A percentile compares a stretch with the other conserved stretches of the same genome.
These are phyloP conservation scores for Eubucco bourcierii DNA, from an alignment of 2,113 vertebrate genomes.

Conservation along the genomic window DNA sequence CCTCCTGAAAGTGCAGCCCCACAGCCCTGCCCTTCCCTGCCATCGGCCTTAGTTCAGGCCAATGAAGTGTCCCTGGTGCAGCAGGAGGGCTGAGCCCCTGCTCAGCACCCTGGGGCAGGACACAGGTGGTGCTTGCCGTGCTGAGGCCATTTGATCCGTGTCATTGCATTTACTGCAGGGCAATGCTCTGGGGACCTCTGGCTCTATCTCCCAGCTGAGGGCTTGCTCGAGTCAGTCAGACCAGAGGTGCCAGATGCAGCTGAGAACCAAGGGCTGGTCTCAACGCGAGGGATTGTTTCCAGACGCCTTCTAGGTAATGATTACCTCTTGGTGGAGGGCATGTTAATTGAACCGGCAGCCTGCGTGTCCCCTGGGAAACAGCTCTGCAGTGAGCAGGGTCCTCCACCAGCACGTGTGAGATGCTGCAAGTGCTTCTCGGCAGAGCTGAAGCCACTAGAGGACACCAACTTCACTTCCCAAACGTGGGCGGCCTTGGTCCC, in stretches of 20 bases:
- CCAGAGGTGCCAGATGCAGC: background rate
- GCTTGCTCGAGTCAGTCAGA: background rate
- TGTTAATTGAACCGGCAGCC: background rate
- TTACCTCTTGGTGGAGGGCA: background rate
- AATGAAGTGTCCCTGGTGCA: background rate
- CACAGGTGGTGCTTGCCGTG: accelerated
- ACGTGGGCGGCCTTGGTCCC: background rate
- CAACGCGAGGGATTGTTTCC: background rate
- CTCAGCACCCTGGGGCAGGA: accelerated
- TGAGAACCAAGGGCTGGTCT: background rate
- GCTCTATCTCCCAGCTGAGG: background rate
- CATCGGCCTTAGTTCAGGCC: background rate
- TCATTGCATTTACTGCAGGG: accelerated
- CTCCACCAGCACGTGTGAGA: background rate
- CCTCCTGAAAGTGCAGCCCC: accelerated
- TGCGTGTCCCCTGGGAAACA: background rate
- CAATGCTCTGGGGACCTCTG: background rate
- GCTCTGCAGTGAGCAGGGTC: background rate
- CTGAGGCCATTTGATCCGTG: background rate
- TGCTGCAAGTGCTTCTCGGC: background rate
- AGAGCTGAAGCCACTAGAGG: background rate
- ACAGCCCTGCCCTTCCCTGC: background rate
- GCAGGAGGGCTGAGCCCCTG: background rate
- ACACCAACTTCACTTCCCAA: background rate
- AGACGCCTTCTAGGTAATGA: background rate